A percentile compares a stretch with the other conserved stretches of the same genome.
These are phyloP conservation scores for Callimorpha dominula DNA, from an alignment of 2,888 invertebrate species.

Conservation along the genomic window DNA sequence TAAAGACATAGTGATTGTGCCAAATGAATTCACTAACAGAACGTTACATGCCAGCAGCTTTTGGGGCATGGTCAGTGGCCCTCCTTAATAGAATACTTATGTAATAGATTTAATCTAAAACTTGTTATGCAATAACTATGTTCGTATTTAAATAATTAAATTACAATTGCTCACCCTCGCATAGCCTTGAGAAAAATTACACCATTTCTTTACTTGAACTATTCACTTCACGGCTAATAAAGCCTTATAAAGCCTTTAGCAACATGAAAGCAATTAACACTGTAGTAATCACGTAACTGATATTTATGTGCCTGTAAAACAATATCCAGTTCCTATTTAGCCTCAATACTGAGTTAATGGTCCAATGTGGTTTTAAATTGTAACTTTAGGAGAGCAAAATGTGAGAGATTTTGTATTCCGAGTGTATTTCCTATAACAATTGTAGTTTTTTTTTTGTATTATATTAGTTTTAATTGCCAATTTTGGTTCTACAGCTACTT, in stretches of 20 bases:
- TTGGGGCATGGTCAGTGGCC: background rate
- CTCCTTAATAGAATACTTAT: background rate
- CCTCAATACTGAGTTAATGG: background rate
- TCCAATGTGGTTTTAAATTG: no score
- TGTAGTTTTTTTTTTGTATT: no score
- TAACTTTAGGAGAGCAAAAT: no score
- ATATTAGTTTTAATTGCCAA: no score
- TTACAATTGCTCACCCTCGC: background rate
- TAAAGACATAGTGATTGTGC: background rate
- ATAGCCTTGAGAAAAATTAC: conserved; percentile 9
- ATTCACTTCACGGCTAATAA: conserved; percentile 8
- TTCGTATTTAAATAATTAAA: conserved; percentile 2
- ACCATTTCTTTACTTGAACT: conserved; percentile 5
- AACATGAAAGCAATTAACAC: conserved; percentile 8
- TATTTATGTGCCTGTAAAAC: background rate
- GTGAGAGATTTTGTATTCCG: no score
- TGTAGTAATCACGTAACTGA: conserved; percentile 7
- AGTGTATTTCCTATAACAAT: no score
- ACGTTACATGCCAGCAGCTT: background rate
- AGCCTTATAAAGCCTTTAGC: conserved; percentile 13
- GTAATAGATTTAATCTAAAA: background rate
- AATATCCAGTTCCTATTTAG: background rate
- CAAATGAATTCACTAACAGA: background rate
- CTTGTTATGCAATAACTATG: background rate
- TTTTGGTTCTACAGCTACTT: no score